Percentiles rank a stretch among this genome's conserved stretches.
Evolutionary conservation across 1,140 invertebrate genomes (phyloP).

Genomic region (Galendromus occidentalis): DNA sequence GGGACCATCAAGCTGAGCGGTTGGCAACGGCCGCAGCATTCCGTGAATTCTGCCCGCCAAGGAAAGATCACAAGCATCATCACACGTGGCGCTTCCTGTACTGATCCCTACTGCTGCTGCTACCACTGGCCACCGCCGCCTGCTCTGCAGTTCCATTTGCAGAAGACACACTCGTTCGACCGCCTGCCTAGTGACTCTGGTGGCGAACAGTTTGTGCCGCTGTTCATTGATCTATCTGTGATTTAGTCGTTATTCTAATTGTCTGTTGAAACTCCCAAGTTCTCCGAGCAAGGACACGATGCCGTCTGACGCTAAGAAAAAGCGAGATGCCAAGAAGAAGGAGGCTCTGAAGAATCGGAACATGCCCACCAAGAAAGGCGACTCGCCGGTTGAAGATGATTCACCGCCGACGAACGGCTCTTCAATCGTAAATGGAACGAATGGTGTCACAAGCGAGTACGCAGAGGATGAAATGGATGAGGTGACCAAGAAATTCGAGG

Average conservation of each 20-base stretch:
- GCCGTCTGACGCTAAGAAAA: constrained; percentile 94
- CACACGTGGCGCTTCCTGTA: not conserved
- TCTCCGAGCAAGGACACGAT: constrained; percentile 33
- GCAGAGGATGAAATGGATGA: constrained; percentile 38
- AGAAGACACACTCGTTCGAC: too few relatives aligned
- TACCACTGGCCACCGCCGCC: too few relatives aligned
- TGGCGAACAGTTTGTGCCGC: too few relatives aligned
- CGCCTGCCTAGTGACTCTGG: too few relatives aligned
- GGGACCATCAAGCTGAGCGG: too few relatives aligned
- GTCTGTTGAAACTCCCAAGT: too few relatives aligned
- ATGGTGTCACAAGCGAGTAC: not conserved
- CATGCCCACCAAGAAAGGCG: constrained; percentile 15
- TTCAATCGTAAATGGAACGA: not conserved
- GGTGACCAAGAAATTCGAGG: constrained; percentile 64
- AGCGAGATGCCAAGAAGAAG: constrained; percentile 88
- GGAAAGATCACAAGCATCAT: constrained; percentile 7
- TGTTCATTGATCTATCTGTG: too few relatives aligned
- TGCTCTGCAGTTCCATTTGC: too few relatives aligned
- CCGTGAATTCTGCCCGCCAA: not conserved
- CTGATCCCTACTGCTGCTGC: too few relatives aligned
- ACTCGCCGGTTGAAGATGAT: constrained; percentile 8
- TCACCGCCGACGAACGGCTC: constrained; percentile 5
- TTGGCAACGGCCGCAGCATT: too few relatives aligned
- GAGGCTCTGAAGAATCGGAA: constrained; percentile 52
- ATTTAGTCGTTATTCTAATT: too few relatives aligned